Conservation (phyloP, 2,797 vertebrate genomes). For the Rhinatrema bivittatum region DNA sequence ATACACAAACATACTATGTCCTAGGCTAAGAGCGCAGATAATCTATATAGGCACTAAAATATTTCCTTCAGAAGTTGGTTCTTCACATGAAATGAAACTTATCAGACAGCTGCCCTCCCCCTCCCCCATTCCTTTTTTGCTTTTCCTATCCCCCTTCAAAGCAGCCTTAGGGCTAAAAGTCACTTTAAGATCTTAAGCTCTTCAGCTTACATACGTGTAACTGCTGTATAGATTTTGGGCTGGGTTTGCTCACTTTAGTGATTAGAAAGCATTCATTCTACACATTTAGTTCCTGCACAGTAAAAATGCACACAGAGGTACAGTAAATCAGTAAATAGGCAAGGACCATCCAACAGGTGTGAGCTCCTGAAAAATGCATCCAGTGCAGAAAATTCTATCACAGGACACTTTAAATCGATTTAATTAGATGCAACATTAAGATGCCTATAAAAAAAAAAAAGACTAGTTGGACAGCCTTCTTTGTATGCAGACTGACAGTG, state of each 20-base stretch:
- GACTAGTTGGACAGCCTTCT: constrained; percentile 13
- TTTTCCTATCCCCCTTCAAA: constrained; percentile 1
- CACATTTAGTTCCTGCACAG: no score
- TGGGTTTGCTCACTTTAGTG: background rate
- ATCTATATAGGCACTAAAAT: constrained; percentile 69
- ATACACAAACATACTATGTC: constrained; percentile 57
- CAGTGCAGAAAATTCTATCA: background rate
- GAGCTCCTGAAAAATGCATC: background rate
- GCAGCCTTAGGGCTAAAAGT: background rate
- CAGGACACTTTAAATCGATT: constrained; percentile 4
- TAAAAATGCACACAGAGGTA: no score
- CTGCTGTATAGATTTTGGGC: background rate
- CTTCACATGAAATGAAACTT: constrained; percentile 10
- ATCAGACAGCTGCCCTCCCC: constrained; percentile 11
- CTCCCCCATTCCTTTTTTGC: constrained; percentile 10
- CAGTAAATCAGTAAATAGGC: no score
- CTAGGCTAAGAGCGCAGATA: constrained; percentile 48
- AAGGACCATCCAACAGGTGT: background rate
- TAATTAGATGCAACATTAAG: constrained; percentile 24
- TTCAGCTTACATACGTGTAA: background rate
- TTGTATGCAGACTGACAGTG: no score
- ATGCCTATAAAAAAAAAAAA: constrained; percentile 11
- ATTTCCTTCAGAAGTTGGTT: constrained; percentile 46
- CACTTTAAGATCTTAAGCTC: background rate
- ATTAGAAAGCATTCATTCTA: no score